Evolutionary conservation across 2,113 vertebrate genomes (phyloP).

Genomic region (Eira barbara): DNA sequence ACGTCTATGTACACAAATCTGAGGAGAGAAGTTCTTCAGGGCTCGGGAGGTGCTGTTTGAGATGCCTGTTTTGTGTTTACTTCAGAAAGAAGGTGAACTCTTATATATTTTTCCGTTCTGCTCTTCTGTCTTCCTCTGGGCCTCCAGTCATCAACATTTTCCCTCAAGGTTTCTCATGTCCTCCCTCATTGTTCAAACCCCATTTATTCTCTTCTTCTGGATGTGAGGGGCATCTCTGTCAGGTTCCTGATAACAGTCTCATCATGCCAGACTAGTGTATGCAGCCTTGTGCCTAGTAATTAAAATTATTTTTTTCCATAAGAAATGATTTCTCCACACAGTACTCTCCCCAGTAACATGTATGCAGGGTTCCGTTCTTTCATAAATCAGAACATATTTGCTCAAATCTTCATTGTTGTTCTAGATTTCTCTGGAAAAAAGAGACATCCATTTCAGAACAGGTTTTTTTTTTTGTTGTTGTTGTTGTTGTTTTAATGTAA

Average conservation of each 20-base stretch:
- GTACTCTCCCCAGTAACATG: background rate
- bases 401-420: rapidly evolving
- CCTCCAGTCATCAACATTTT: background rate
- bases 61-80: too few species aligned
- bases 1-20: background rate
- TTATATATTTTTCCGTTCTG: background rate
- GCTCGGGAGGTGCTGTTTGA: background rate
- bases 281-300: background rate
- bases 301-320: background rate
- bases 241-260: background rate
- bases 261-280: rapidly evolving
- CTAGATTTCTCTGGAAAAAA: background rate
- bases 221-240: background rate
- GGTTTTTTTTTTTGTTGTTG: too few species aligned
- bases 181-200: background rate
- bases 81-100: background rate
- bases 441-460: background rate
- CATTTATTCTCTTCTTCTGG: too few species aligned
- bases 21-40: rapidly evolving
- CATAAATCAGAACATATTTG: background rate
- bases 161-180: background rate
- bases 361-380: too few species aligned
- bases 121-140: background rate
- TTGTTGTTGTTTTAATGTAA: background rate
- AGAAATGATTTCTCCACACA: background rate